phyloP scores from a whole-genome alignment of 2,888 invertebrate species.

The Machimus rusticus region DNA sequence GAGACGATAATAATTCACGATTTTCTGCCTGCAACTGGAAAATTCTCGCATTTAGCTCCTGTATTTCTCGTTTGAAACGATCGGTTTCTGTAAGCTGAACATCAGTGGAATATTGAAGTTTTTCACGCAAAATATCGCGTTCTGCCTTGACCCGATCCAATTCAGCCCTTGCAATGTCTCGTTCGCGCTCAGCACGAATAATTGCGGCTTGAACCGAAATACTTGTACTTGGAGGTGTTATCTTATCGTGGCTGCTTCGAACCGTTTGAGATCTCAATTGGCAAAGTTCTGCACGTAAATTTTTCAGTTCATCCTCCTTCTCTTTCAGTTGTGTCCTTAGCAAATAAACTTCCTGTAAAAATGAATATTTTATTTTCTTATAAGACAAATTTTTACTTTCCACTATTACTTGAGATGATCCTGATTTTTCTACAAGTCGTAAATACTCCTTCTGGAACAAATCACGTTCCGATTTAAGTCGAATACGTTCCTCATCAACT shows the following conservation, averaged over 20 bases:
- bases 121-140: conserved; percentile 67
- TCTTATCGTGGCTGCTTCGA: not conserved
- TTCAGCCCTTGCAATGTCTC: conserved; percentile 67
- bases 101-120: conserved; percentile 65
- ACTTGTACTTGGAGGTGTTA: not conserved
- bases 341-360: conserved; percentile 55
- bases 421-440: conserved; percentile 55
- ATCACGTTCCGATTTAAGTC: conserved; percentile 59
- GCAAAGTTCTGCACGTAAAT: conserved; percentile 54
- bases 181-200: conserved; percentile 63
- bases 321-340: conserved; percentile 58
- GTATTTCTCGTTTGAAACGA: conserved; percentile 64
- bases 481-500: conserved; percentile 57
- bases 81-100: conserved; percentile 64
- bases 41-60: conserved; percentile 65
- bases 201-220: conserved; percentile 58
- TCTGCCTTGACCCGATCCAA: conserved; percentile 69
- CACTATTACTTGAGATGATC: conserved; percentile 53
- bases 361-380: not conserved
- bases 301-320: conserved; percentile 58
- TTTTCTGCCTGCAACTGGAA: conserved; percentile 67
- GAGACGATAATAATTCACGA: conserved; percentile 65
- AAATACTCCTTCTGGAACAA: conserved; percentile 62
- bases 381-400: not conserved
- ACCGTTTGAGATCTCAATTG: conserved; percentile 3